Evolutionary conservation across 2,113 vertebrate species (phyloP), one percentile per base, ranked within the genome.

Genomic region (Aegotheles bennettii): DNA sequence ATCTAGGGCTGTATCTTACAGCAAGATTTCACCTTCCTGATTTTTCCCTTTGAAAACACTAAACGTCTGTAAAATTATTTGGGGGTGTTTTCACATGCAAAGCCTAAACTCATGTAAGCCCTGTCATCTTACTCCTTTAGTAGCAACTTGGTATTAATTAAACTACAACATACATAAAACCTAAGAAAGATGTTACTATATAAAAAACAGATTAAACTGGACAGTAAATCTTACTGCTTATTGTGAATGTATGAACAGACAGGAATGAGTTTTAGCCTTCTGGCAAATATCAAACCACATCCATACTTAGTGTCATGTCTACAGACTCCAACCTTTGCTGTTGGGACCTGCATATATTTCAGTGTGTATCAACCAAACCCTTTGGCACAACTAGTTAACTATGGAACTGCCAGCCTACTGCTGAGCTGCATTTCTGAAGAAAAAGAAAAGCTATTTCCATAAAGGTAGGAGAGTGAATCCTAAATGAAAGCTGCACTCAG

Each of bases 401-500:
- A 11, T 31, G 45, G 68, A 97, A 95, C 95, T 93, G 93, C 95
- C 92, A 82, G 67, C 47, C 96, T 91, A 78, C 92, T 36, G 69
- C 91, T 71, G 82, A 71, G 50, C 3, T 43, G 93, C 90, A 73
- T 53, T 87, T 81, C 85, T 79, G 80, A 92, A 87, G 86, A 87
- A 94, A 94, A 89, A 95, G 93, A 89, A 97, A 94, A 94, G 86
- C 81, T 51, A 35, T 53, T 96, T 90, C 89, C 82, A 76, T 88
- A 61, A 93, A 89, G 35, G 35, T 29, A 84, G 81, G 78, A 91
- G 84, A 93, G 54, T 6, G 5, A 93, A 82, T 67, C 85, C 95
- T 79, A 81, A 75, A 65, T 43, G 77, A 94, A 96, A 97, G 93
- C 70, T 43, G 25, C 88, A 7, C 25, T 67, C 64, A 61, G 74